Conservation (phyloP, 1,140 invertebrate species). For the Bombus impatiens region DNA sequence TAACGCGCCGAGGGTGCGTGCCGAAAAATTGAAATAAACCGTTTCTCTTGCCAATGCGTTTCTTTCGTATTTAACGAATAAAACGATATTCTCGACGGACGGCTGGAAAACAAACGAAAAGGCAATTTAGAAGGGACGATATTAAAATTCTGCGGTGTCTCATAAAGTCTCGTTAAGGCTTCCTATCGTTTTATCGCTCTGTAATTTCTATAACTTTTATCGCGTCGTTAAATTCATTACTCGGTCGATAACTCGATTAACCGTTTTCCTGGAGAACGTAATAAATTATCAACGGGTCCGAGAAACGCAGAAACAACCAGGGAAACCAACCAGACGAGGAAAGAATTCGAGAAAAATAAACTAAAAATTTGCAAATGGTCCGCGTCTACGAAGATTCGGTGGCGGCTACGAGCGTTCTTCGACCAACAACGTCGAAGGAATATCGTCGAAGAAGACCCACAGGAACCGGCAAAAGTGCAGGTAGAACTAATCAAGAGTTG, state of each 20-base stretch:
- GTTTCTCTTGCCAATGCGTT: neutral
- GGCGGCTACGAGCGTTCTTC: too few species aligned
- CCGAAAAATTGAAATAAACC: neutral
- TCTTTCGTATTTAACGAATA: neutral
- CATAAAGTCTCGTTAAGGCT: neutral
- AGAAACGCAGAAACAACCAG: fast-evolving
- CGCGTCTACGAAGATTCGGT: too few species aligned
- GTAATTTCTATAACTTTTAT: neutral
- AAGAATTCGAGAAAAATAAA: neutral
- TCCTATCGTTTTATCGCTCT: neutral
- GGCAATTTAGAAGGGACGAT: neutral
- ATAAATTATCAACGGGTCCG: neutral
- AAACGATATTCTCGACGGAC: neutral
- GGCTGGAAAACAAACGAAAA: neutral
- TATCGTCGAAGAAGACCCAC: too few species aligned
- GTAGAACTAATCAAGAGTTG: conserved; percentile 1
- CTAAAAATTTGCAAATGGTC: too few species aligned
- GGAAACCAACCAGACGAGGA: fast-evolving
- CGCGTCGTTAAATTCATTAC: conserved; percentile 12
- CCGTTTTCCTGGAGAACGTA: too few species aligned
- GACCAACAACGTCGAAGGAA: too few species aligned
- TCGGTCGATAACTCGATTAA: neutral
- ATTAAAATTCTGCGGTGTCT: neutral
- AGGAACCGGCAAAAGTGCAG: too few species aligned
- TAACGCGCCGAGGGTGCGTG: neutral